Evolutionary conservation across 1,140 invertebrate species (phyloP), one percentile per base, ranked within the genome.

Genomic region (Varroa destructor): DNA sequence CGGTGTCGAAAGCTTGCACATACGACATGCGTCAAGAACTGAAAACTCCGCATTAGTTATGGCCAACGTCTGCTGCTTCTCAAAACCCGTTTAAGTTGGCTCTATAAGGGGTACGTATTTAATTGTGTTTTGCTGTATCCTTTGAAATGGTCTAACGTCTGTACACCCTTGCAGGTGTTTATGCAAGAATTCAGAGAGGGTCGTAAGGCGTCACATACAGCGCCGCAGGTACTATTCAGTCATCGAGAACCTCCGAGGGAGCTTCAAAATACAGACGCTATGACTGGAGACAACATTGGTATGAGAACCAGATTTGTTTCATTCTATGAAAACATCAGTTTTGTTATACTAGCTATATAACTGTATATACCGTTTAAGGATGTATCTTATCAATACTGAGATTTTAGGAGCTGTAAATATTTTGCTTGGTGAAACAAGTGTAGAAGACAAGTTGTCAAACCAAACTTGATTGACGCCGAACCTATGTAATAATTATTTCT

Each of bases 231-330:
- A 55, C 76, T 86, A 37, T 85, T 84, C 74, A 84, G 81, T 87
- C 93, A 78, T 87, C 91, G 76, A 88, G 95, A 99, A 80, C 96
- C 96, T 25, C 96, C 97, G 0, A 78, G 92, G 78, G 96, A 99
- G 81, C 83, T 99, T 51, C 86, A 91, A 77, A 90, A 93, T 78
- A 91, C 91, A 25, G 91, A 94, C 79, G 95, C 94, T 56, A 86
- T 86, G 79, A 86, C 91, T 73, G 95, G 93, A 74, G 93, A 98
- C 76, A 98, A 97, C 81, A 94, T 99, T 80, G 94, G 95, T 77
- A 46, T 14, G 61, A 36, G 12, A 14, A 25, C 3, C 61, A 40
- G 12, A 1, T 25, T 25, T 25, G 25, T 25, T 25, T 25, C 25
- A 25, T 25, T 25, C 25, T 25, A 25, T 51, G 46, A 51, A 8